phyloP scores from a whole-genome alignment of 2,888 invertebrate genomes.

The Hyles lineata region DNA sequence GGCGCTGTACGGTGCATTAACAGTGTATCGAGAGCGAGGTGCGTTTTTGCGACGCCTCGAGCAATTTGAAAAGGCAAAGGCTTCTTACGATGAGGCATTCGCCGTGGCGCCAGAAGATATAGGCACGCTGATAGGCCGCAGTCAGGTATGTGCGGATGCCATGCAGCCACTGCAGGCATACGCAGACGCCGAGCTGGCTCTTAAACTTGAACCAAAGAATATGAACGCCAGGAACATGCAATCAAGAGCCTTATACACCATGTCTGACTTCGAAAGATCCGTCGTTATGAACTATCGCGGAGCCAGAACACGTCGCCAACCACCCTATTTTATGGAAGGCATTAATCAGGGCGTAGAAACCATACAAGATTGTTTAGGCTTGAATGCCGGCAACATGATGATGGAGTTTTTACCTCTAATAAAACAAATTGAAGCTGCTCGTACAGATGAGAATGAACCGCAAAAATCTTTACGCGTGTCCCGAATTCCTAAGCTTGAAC shows the following conservation, averaged over 20 bases:
- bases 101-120: conserved; percentile 67
- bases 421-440: conserved; percentile 63
- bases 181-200: conserved; percentile 74
- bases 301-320: conserved; percentile 63
- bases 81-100: conserved; percentile 74
- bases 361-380: conserved; percentile 78
- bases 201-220: conserved; percentile 70
- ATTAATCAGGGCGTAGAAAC: conserved; percentile 78
- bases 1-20: conserved; percentile 68
- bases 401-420: conserved; percentile 75
- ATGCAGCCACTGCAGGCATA: conserved; percentile 74
- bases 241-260: conserved; percentile 76
- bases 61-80: conserved; percentile 76
- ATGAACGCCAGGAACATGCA: conserved; percentile 79
- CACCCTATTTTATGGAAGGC: conserved; percentile 78
- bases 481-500: conserved; percentile 68
- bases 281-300: conserved; percentile 79
- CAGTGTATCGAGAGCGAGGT: conserved; percentile 77
- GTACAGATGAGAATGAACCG: conserved; percentile 56
- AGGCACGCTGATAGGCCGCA: conserved; percentile 70
- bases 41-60: conserved; percentile 73
- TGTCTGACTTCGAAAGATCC: conserved; percentile 78
- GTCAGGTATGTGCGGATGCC: conserved; percentile 76
- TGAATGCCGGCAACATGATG: conserved; percentile 75
- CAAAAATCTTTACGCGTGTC: conserved; percentile 61